These are phyloP conservation scores for Larimichthys crocea DNA, from an alignment of 2,113 vertebrate species.

Conservation along the genomic window DNA sequence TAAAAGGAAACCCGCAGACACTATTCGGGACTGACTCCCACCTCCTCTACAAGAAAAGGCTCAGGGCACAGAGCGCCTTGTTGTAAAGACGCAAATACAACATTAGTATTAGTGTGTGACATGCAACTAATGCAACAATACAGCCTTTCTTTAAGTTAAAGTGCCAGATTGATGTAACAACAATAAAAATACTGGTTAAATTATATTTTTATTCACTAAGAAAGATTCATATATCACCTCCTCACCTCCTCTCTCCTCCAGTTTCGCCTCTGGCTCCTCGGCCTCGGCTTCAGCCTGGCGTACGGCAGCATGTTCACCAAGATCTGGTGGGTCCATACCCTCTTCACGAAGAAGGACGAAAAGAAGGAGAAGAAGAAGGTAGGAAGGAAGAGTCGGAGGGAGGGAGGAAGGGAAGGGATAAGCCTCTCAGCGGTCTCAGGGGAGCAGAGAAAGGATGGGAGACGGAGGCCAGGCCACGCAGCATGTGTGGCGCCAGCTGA, in stretches of 20 bases:
- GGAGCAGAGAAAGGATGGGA: conserved; percentile 21
- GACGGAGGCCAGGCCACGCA: conserved; percentile 18
- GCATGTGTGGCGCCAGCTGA: conserved; percentile 63
- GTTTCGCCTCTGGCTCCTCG: conserved; percentile 93
- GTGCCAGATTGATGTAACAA: not conserved
- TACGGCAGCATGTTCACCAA: conserved; percentile 99
- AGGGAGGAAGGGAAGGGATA: conserved; percentile 52
- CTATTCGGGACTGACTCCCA: not conserved
- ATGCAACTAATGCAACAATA: not conserved
- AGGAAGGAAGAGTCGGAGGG: conserved; percentile 85
- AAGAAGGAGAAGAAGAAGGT: conserved; percentile 97
- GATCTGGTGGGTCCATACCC: conserved; percentile 98
- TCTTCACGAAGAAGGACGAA: conserved; percentile 97
- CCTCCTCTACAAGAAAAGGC: not conserved
- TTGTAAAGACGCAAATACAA: not conserved
- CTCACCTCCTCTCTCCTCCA: not conserved
- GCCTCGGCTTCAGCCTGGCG: conserved; percentile 93
- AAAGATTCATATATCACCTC: not conserved
- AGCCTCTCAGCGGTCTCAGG: conserved; percentile 50
- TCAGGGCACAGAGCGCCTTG: not conserved
- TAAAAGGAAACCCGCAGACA: not conserved
- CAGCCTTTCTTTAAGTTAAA: no score
- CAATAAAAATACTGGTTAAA: not conserved
- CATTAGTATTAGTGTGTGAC: not conserved
- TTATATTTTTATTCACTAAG: not conserved